These are phyloP conservation scores for Aplochiton taeniatus DNA, from an alignment of 2,797 vertebrate species.

Conservation along the genomic window DNA sequence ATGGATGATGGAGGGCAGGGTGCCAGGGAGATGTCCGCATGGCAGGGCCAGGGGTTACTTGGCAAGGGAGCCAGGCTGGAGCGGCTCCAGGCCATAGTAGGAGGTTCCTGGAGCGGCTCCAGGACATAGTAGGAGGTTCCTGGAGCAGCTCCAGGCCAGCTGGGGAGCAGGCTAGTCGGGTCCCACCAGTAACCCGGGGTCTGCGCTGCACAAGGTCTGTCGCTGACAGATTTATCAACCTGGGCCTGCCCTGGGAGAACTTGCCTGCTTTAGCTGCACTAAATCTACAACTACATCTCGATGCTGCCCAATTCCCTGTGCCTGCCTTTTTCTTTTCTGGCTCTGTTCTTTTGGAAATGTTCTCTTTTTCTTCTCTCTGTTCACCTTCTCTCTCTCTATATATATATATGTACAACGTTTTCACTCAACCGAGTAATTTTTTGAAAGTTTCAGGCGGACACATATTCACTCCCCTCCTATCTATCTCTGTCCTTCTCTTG, in stretches of 20 bases:
- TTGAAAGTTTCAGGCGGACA: too few species aligned
- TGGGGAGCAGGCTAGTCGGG: slow-evolving; percentile 68
- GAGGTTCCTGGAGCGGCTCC: slow-evolving; percentile 58
- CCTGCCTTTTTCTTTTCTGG: background rate
- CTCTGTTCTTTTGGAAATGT: slow-evolving; percentile 9
- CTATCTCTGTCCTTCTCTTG: background rate
- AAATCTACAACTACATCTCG: slow-evolving; percentile 51
- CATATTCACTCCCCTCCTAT: background rate
- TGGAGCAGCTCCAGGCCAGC: slow-evolving; percentile 74
- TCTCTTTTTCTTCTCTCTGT: background rate
- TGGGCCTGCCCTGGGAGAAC: slow-evolving; percentile 33
- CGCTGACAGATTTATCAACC: slow-evolving; percentile 76
- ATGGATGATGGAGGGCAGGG: slow-evolving; percentile 34
- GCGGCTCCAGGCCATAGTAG: too few species aligned
- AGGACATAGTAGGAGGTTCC: slow-evolving; percentile 70
- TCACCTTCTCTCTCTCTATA: background rate
- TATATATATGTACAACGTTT: too few species aligned
- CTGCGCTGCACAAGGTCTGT: slow-evolving; percentile 38
- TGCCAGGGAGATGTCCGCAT: slow-evolving; percentile 67
- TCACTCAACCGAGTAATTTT: too few species aligned
- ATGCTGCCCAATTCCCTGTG: background rate
- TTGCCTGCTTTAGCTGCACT: slow-evolving; percentile 47
- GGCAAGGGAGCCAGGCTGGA: slow-evolving; percentile 35
- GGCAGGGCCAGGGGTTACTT: slow-evolving; percentile 27
- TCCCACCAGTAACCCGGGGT: slow-evolving; percentile 64